These are phyloP conservation scores for Loris lydekkerianus DNA, from an alignment of 2,797 vertebrate species.

Conservation along the genomic window DNA sequence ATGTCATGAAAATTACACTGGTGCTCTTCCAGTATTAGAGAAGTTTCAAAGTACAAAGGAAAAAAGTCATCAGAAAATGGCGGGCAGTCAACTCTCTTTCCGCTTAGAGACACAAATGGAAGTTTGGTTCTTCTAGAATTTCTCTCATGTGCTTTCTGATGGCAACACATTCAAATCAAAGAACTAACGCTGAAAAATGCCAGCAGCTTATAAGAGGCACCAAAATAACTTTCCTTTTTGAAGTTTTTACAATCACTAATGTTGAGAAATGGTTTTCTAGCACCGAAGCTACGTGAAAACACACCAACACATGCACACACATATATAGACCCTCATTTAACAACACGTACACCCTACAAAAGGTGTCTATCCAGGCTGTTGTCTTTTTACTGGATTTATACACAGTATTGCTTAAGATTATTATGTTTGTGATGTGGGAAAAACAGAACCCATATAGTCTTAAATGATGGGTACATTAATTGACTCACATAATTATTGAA, in stretches of 20 bases:
- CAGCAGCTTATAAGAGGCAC: neutral
- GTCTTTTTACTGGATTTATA: neutral
- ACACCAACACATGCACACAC: neutral
- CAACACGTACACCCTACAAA: neutral
- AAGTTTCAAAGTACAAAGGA: conserved; percentile 28
- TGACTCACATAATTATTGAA: neutral
- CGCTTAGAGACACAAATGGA: neutral
- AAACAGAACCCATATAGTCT: neutral
- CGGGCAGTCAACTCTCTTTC: neutral
- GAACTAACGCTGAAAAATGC: neutral
- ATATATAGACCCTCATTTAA: neutral
- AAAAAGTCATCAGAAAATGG: neutral
- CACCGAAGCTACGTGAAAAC: neutral
- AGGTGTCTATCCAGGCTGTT: neutral
- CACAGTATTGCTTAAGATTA: neutral
- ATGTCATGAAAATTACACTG: neutral
- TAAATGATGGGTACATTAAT: neutral
- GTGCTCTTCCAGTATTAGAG: neutral
- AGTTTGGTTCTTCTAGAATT: neutral
- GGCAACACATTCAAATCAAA: neutral
- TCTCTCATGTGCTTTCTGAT: neutral
- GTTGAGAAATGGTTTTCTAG: neutral
- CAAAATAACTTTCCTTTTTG: neutral
- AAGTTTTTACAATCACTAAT: neutral
- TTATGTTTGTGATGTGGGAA: neutral